Conservation (phyloP, 2,113 vertebrate genomes). For the Gulo gulo region DNA sequence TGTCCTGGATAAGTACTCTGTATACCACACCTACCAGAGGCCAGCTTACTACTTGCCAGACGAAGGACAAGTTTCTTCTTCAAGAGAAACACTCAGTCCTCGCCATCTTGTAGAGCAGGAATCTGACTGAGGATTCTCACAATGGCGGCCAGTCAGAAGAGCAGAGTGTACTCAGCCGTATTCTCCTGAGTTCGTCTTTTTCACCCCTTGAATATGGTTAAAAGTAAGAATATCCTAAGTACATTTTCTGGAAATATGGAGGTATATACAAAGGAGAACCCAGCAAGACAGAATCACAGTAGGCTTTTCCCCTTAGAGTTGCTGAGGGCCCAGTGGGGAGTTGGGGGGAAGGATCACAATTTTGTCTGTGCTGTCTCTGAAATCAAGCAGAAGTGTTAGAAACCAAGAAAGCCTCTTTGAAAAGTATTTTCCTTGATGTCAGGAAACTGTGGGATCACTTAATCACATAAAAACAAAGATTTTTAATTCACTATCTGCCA, state of each 20-base stretch:
- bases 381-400: neutral
- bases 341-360: neutral
- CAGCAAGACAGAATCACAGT: neutral
- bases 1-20: neutral
- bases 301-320: neutral
- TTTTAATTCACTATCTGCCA: neutral
- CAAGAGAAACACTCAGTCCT: neutral
- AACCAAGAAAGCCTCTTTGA: neutral
- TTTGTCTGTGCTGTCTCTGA: neutral
- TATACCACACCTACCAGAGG: neutral
- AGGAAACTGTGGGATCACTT: neutral
- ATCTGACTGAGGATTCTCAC: neutral
- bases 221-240: conserved; percentile 2
- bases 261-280: neutral
- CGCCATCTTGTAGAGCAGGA: neutral
- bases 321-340: neutral
- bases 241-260: neutral
- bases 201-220: neutral
- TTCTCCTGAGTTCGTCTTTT: neutral
- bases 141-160: neutral
- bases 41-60: neutral
- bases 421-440: conserved; percentile 30
- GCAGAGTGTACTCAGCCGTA: neutral
- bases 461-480: neutral
- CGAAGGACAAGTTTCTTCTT: neutral